These are phyloP conservation scores for Lepas anatifera DNA, from an alignment of 2,888 invertebrate species.

Conservation along the genomic window DNA sequence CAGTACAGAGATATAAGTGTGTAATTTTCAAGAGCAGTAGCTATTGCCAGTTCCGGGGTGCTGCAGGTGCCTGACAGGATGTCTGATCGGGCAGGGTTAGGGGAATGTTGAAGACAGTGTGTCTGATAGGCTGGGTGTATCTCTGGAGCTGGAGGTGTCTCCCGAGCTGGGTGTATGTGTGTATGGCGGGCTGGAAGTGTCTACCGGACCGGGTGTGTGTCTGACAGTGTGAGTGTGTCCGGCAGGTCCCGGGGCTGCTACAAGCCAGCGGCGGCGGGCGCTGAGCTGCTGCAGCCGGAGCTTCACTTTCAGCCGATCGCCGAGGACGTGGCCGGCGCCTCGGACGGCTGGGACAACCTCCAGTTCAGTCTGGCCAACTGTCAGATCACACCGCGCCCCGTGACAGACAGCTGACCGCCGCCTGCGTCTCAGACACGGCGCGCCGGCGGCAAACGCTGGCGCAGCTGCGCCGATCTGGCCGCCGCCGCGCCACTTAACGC, in stretches of 20 bases:
- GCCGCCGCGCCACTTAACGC: background rate
- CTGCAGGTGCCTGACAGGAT: too few relatives aligned
- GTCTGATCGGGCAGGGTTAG: too few relatives aligned
- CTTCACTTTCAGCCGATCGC: conserved; percentile 20
- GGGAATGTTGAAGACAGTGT: too few relatives aligned
- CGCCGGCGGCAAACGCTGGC: background rate
- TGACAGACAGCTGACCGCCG: background rate
- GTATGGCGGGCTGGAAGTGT: too few relatives aligned
- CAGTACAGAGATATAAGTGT: too few relatives aligned
- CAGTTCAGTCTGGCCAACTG: conserved; percentile 7
- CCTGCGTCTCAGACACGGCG: background rate
- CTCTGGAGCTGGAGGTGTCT: too few relatives aligned
- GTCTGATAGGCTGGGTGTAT: too few relatives aligned
- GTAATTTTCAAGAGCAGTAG: too few relatives aligned
- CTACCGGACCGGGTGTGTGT: too few relatives aligned
- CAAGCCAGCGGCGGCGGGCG: background rate
- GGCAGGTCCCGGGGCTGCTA: background rate
- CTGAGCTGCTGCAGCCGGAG: conserved; percentile 11
- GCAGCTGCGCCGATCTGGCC: background rate
- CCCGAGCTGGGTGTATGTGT: too few relatives aligned
- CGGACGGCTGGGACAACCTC: conserved; percentile 11
- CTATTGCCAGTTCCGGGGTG: too few relatives aligned
- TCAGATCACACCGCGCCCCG: background rate
- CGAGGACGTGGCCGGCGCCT: conserved; percentile 15
- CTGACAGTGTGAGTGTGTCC: too few relatives aligned